Base-by-base conservation (phyloP, 35 echinoderm and acorn worm species). In the Ophioderma brevispina region DNA sequence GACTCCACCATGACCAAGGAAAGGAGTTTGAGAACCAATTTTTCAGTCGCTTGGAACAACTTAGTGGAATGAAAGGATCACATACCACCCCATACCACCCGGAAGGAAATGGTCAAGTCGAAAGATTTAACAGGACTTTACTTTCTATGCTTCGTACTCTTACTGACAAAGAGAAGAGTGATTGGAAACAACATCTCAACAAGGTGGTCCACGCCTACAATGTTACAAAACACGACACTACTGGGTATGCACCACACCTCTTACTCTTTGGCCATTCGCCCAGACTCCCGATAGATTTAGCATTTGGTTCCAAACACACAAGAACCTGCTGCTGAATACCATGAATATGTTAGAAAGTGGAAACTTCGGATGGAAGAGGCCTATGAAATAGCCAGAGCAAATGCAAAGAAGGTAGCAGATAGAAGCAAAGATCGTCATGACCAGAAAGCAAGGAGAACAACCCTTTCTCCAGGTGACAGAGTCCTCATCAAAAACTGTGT, bases 161-260 rank as follows among this genome's bases (percentile, higher is more conserved):
- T 11, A 23, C 86, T 17, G 75, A 82, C 32, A 78, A 90, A 1
- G 14, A 85, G 14, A 91, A 86, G 38, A 0, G 37, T 32, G 46
- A 86, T 21, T 90, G 92, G 92, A 90, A 90, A 35, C 6, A 8
- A 8, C 36, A 46, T 37, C 46, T 94, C 6, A 90, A 55, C 28
- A 77, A 88, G 39, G 81, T 90, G 21, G 70, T 87, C 17, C 93
- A 94, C 56, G 93, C 84, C 1, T 94, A 94, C 89, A 94, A 94
- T 49, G 86, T 63, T 38, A 82, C 93, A 0, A 78, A 83, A 33
- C 78, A 35, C 70, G 89, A 94, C 19, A 76, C 52, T 15, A 94
- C 93, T 13, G 93, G 93, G 8, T 91, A 40, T 50, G 84, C 93
- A 0, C 93, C 93, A 42, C 85, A 80, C 33, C 91, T 75, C 39